phyloP scores from a whole-genome alignment of 2,888 invertebrate species.

The Euclidia mi region DNA sequence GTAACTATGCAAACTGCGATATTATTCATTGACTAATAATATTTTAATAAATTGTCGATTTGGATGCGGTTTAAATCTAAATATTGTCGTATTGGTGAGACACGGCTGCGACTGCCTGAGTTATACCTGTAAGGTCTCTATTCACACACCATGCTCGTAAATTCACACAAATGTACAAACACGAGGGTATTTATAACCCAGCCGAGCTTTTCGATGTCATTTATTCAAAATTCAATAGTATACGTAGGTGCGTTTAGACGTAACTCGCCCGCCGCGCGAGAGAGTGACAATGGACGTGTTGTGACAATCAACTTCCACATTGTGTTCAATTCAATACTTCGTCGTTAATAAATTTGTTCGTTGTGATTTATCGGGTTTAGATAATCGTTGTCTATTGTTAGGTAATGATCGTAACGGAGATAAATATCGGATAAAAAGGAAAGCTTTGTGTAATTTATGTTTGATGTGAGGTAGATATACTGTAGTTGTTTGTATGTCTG shows the following conservation, averaged over 20 bases:
- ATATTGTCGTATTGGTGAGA: constrained; percentile 43
- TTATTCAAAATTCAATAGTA: constrained; percentile 51
- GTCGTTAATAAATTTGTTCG: constrained; percentile 15
- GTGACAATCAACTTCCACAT: constrained; percentile 11
- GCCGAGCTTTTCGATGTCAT: constrained; percentile 46
- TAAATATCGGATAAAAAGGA: constrained; percentile 1
- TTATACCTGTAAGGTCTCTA: constrained; percentile 31
- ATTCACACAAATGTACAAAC: constrained; percentile 56
- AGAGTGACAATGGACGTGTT: constrained; percentile 19
- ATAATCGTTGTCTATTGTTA: constrained; percentile 6
- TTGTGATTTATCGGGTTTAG: constrained; percentile 1
- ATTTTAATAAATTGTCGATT: constrained; percentile 53
- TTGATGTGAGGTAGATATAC: not conserved
- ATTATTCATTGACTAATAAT: constrained; percentile 47
- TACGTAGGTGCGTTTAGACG: constrained; percentile 31
- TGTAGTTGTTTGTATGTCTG: no score
- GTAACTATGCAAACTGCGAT: constrained; percentile 37
- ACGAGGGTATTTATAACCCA: constrained; percentile 59
- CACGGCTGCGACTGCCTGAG: constrained; percentile 33
- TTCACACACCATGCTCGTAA: constrained; percentile 39
- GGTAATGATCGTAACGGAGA: not conserved
- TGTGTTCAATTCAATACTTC: constrained; percentile 10
- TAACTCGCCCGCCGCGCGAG: constrained; percentile 5
- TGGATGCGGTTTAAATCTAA: constrained; percentile 45
- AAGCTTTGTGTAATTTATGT: not conserved